Conservation (phyloP, 2,888 invertebrate genomes). For the Baronia brevicornis region DNA sequence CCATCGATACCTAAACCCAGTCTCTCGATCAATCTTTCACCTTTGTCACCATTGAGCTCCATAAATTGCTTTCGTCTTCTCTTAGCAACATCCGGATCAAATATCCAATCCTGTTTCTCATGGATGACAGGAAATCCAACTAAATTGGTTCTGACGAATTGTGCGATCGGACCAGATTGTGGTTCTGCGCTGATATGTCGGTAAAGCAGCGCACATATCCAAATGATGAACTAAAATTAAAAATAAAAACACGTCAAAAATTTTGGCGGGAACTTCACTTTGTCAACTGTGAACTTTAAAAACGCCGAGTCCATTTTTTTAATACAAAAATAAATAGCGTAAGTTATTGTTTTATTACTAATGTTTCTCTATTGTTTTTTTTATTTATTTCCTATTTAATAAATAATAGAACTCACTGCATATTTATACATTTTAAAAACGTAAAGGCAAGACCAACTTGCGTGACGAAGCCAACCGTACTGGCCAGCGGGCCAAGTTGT, state of each 20-base stretch:
- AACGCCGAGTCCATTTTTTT: too few relatives aligned
- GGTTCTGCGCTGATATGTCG: conserved; percentile 26
- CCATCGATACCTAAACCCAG: conserved; percentile 80
- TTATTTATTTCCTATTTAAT: not conserved
- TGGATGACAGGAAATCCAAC: conserved; percentile 78
- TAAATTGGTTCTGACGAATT: conserved; percentile 66
- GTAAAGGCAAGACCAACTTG: conserved; percentile 22
- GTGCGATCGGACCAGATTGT: conserved; percentile 42
- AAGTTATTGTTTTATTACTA: not conserved
- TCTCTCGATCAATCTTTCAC: conserved; percentile 78
- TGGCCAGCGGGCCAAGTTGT: conserved; percentile 31
- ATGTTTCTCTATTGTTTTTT: not conserved
- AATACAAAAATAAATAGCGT: not conserved
- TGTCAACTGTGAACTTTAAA: too few relatives aligned
- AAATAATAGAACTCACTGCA: conserved; percentile 35
- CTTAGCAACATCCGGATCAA: conserved; percentile 79
- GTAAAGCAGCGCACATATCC: conserved; percentile 31
- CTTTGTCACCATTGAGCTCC: conserved; percentile 77
- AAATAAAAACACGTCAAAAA: conserved; percentile 24
- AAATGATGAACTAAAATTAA: conserved; percentile 44
- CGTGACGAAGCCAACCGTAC: conserved; percentile 26
- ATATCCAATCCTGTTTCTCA: conserved; percentile 73
- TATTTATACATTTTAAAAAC: conserved; percentile 31
- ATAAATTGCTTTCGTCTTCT: conserved; percentile 77
- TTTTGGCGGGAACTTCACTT: conserved; percentile 18